Conservation (phyloP, 2,888 invertebrate species). For the Osmoderma eremita region DNA sequence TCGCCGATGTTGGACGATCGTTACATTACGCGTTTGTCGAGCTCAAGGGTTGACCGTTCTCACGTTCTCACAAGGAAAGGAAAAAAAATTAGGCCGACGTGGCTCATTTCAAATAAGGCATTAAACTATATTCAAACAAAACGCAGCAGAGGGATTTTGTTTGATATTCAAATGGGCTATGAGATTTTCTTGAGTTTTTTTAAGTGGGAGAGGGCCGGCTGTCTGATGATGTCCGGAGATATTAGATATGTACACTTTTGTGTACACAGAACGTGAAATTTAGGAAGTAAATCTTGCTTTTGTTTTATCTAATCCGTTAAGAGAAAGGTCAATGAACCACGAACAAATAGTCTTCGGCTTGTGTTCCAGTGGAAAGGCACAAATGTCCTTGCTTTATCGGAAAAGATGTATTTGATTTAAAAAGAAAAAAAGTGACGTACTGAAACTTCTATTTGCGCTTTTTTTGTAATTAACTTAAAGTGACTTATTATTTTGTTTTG, state of each 20-base stretch:
- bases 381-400: too few species aligned
- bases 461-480: too few species aligned
- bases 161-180: constrained; percentile 54
- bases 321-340: too few species aligned
- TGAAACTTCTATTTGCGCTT: too few species aligned
- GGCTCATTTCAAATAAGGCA: constrained; percentile 47
- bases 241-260: background rate
- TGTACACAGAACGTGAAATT: constrained; percentile 2
- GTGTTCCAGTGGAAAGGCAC: too few species aligned
- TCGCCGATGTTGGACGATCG: constrained; percentile 50
- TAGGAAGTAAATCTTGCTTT: too few species aligned
- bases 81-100: constrained; percentile 31
- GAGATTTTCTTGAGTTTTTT: constrained; percentile 23
- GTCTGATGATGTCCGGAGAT: too few species aligned
- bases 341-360: too few species aligned
- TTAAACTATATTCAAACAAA: constrained; percentile 48
- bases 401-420: too few species aligned
- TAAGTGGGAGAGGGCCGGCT: background rate
- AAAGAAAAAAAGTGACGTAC: too few species aligned
- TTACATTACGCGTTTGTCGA: constrained; percentile 46
- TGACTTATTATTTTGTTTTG: too few species aligned
- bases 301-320: too few species aligned
- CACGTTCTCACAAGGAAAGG: constrained; percentile 42
- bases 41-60: constrained; percentile 50
- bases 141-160: constrained; percentile 46